Evolutionary conservation across 2,888 invertebrate species (phyloP).

Genomic region (Aphodius sticticus): DNA sequence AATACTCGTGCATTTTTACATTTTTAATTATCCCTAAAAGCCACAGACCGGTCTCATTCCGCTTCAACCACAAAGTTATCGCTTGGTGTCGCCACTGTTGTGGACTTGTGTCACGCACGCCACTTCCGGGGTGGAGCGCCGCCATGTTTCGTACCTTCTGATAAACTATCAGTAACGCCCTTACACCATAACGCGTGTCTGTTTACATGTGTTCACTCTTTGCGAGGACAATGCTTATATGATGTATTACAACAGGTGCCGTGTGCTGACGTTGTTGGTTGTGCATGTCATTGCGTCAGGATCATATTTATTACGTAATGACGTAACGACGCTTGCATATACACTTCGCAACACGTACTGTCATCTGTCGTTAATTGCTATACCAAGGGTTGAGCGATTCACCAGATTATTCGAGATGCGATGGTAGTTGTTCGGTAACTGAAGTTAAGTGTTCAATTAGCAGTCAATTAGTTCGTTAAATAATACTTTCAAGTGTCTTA

Average conservation of each 20-base stretch:
- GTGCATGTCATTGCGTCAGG: not conserved
- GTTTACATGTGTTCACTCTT: constrained; percentile 38
- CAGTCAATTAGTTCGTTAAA: no score
- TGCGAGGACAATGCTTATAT: constrained; percentile 34
- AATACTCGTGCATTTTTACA: not conserved
- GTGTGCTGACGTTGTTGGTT: not conserved
- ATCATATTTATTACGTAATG: not conserved
- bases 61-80: constrained; percentile 14
- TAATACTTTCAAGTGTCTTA: no score
- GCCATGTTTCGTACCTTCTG: constrained; percentile 54
- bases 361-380: not conserved
- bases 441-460: no score
- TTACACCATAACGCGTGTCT: constrained; percentile 45
- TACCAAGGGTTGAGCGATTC: no score
- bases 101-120: constrained; percentile 51
- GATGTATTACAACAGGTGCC: constrained; percentile 34
- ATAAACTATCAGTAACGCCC: constrained; percentile 57
- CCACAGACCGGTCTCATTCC: constrained; percentile 16
- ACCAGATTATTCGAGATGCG: no score
- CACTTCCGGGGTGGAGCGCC: constrained; percentile 57
- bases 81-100: constrained; percentile 13
- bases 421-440: no score
- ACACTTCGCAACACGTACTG: not conserved
- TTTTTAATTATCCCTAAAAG: constrained; percentile 29
- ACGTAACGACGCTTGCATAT: not conserved